These are phyloP conservation scores for Menidia beryllina DNA, from an alignment of 2,113 vertebrate species.

Conservation along the genomic window DNA sequence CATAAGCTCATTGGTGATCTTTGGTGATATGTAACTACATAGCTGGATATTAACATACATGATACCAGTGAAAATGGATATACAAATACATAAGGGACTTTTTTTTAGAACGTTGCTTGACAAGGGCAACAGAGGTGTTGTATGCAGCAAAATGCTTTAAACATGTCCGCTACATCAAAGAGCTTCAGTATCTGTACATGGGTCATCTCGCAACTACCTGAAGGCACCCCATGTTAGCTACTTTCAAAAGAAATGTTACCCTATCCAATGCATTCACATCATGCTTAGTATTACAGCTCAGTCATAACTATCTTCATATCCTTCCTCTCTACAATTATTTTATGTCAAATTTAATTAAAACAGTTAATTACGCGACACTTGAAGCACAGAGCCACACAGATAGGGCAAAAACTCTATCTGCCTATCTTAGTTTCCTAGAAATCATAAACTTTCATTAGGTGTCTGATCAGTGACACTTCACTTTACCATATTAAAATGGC, in stretches of 20 bases:
- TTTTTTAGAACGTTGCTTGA: too few relatives aligned
- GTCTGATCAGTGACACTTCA: slow-evolving; percentile 25
- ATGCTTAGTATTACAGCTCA: not conserved
- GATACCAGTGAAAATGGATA: too few relatives aligned
- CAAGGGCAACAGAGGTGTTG: too few relatives aligned
- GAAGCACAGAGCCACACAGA: not conserved
- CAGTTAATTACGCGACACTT: slow-evolving; percentile 2
- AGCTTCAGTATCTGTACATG: too few relatives aligned
- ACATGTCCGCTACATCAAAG: too few relatives aligned
- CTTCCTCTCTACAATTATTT: slow-evolving; percentile 4
- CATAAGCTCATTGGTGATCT: too few relatives aligned
- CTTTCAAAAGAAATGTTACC: not conserved
- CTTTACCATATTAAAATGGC: slow-evolving; percentile 8
- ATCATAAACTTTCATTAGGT: not conserved
- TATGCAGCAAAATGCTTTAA: too few relatives aligned
- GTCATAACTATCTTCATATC: not conserved
- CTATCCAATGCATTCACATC: not conserved
- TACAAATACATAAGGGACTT: too few relatives aligned
- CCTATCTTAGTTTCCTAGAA: slow-evolving; percentile 10
- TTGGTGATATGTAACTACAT: too few relatives aligned
- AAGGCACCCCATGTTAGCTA: too few relatives aligned
- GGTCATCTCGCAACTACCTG: too few relatives aligned
- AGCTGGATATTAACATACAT: too few relatives aligned
- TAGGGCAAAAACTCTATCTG: not conserved
- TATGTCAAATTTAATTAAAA: slow-evolving; percentile 53